These are phyloP conservation scores for Nothocercus nigrocapillus DNA, from an alignment of 2,113 vertebrate species.

Conservation along the genomic window DNA sequence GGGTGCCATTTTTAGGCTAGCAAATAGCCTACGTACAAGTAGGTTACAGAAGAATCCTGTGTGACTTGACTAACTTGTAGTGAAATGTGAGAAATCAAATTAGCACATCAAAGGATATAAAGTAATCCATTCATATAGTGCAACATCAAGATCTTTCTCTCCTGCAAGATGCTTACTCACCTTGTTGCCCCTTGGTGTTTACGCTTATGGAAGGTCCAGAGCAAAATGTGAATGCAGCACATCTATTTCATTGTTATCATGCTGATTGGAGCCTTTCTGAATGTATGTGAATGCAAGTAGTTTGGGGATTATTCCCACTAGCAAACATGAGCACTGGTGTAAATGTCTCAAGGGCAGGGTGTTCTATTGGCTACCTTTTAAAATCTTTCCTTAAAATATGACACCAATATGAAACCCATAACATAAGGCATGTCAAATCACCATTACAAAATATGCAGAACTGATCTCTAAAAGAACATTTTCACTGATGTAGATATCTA, in stretches of 20 bases:
- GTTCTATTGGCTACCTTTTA: neutral
- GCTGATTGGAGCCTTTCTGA: neutral
- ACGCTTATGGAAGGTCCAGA: neutral
- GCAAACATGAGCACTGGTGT: neutral
- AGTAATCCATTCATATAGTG: neutral
- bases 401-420: neutral
- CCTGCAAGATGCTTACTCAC: neutral
- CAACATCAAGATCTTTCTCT: neutral
- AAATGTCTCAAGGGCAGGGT: neutral
- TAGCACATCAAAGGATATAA: neutral
- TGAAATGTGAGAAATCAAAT: neutral
- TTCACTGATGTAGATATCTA: neutral
- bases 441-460: neutral
- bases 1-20: neutral
- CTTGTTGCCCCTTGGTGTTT: neutral
- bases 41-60: neutral
- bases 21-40: too few relatives aligned
- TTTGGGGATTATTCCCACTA: neutral
- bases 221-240: neutral
- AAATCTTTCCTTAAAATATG: neutral
- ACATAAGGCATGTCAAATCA: neutral
- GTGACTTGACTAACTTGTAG: rapidly evolving
- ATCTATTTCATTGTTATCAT: neutral
- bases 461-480: neutral
- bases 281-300: neutral